phyloP scores from a whole-genome alignment of 2,797 vertebrate genomes.

The Distichodus sexfasciatus region DNA sequence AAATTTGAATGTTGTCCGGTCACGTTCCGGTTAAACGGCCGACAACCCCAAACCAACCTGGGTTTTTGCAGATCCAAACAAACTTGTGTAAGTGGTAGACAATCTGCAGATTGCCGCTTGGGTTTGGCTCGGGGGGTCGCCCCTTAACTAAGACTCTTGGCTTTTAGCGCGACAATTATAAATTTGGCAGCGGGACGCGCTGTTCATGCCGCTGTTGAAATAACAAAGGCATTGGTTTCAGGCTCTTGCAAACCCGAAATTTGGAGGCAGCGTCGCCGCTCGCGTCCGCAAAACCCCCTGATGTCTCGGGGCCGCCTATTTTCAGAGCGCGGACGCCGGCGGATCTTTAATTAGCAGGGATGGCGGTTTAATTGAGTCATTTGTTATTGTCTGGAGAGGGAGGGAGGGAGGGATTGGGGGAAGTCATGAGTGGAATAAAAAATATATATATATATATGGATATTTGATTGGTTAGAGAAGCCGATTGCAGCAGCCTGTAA shows the following conservation, averaged over 20 bases:
- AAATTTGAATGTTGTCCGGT: no score
- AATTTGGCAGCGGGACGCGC: neutral
- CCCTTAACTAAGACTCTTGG: neutral
- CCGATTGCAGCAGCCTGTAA: conserved; percentile 41
- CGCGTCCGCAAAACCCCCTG: conserved; percentile 45
- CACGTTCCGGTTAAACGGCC: no score
- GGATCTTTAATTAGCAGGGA: conserved; percentile 68
- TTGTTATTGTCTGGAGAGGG: conserved; percentile 60
- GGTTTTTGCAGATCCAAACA: no score
- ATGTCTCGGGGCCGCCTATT: conserved; percentile 57
- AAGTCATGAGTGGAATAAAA: no score
- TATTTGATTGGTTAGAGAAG: conserved; percentile 40
- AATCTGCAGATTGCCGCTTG: no score
- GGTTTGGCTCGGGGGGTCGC: conserved; percentile 3
- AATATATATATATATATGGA: conserved; percentile 50
- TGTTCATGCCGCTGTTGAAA: neutral
- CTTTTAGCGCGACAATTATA: neutral
- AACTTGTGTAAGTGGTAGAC: no score
- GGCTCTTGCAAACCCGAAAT: conserved; percentile 44
- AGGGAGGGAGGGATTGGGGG: conserved; percentile 34
- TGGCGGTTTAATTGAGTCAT: conserved; percentile 67
- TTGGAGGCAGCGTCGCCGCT: conserved; percentile 25
- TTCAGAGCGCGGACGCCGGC: conserved; percentile 58
- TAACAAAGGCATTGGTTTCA: conserved; percentile 53
- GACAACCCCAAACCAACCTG: no score